Conservation (phyloP, 2,888 invertebrate genomes). For the Epirrhoe tristata region DNA sequence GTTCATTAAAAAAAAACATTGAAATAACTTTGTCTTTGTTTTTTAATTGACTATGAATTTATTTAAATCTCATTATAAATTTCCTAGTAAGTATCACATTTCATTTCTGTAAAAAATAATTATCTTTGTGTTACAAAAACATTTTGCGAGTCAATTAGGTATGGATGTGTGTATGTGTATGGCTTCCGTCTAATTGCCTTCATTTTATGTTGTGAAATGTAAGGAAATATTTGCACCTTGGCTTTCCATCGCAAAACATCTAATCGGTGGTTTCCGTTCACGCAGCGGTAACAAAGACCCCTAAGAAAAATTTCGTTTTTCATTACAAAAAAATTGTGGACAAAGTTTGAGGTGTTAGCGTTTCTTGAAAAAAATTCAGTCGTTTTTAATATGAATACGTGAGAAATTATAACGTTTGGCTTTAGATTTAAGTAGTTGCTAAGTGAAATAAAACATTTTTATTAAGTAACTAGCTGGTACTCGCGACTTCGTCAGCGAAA, state of each 20-base stretch:
- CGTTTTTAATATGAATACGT: not conserved
- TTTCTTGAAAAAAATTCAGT: not conserved
- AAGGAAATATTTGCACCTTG: constrained; percentile 28
- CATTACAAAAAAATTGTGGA: constrained; percentile 14
- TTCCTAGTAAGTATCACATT: not conserved
- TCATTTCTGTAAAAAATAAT: not conserved
- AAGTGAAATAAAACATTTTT: no score
- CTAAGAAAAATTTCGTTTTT: constrained; percentile 30
- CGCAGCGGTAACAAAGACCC: constrained; percentile 53
- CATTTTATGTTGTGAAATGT: constrained; percentile 22
- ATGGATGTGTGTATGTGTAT: no score
- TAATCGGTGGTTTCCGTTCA: constrained; percentile 62
- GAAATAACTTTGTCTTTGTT: no score
- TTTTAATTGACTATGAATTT: no score
- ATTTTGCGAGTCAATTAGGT: constrained; percentile 19
- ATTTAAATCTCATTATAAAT: not conserved
- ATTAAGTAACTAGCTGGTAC: no score
- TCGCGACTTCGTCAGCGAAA: no score
- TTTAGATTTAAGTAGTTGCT: no score
- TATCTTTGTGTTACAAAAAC: constrained; percentile 8
- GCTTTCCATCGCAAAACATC: constrained; percentile 49
- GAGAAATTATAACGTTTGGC: no score
- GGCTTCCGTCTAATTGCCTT: constrained; percentile 21
- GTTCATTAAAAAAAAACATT: no score
- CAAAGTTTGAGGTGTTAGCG: not conserved